Evolutionary conservation across 2,888 invertebrate genomes (phyloP), one percentile per base, ranked within the genome.

Genomic region (Heliconius hortense): DNA sequence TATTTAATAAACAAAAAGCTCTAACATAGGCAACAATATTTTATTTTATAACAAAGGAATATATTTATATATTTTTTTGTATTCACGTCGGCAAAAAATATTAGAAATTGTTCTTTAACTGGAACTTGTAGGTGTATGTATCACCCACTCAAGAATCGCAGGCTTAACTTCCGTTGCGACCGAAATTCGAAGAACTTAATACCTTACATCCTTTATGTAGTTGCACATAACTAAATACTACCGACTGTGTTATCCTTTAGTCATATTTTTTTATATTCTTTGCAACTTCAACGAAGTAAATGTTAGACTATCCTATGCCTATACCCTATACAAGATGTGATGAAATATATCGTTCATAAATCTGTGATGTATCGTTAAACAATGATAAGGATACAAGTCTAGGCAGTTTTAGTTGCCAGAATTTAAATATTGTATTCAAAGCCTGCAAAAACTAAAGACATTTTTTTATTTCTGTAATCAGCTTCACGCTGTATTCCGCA

Each of bases 81-180:
- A 48, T 48, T 48, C 48, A 48, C 2, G 8, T 21, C 21, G 8
- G 21, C 48, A 48, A 48, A 48, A 21, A 18, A 21, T 48, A 48
- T 24, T 35, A 64, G n/a, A 64, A 64, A 28, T 35, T 64, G 18
- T 64, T 64, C 13, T 64, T n/a, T 35, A 10, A 64, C 35, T 64
- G 13, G 13, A n/a, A 5, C 35, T n/a, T 13, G n/a, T 64, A 31
- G 35, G n/a, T 10, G 64, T 64, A 64, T 35, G 21, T n/a, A 11
- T 56, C 13, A 35, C 31, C 64, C 35, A n/a, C 35, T 64, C n/a
- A n/a, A n/a, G 35, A n/a, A n/a, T 64, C 64, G 64, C 64, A n/a
- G 35, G 35, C 21, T 64, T 64, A 64, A 64, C n/a, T 64, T 64
- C n/a, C 64, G 64, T n/a, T 64, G 35, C 64, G 35, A 64, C 35